These are phyloP conservation scores for Apogon hyalosoma DNA, from an alignment of 2,797 vertebrate genomes.

Conservation along the genomic window DNA sequence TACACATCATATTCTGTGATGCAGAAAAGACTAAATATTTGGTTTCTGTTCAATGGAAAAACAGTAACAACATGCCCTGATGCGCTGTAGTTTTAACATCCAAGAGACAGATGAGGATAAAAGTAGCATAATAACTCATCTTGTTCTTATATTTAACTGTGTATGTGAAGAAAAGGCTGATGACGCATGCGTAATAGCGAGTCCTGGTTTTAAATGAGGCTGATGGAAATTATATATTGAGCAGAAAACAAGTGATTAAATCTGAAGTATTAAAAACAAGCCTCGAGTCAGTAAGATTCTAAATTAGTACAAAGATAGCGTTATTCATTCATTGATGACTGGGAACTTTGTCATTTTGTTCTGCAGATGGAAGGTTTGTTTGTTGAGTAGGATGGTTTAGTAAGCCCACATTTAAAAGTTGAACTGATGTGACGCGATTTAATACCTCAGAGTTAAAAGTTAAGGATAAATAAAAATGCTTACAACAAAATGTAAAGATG, in stretches of 20 bases:
- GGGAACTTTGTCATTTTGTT: no score
- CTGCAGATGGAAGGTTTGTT: no score
- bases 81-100: background rate
- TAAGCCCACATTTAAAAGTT: no score
- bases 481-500: no score
- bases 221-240: background rate
- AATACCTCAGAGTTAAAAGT: no score
- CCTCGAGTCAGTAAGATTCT: background rate
- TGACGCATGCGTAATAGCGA: background rate
- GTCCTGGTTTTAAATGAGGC: no score
- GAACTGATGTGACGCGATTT: no score
- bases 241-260: background rate
- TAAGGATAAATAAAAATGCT: no score
- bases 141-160: background rate
- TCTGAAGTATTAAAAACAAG: background rate
- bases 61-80: no score
- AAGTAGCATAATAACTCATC: background rate
- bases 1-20: background rate
- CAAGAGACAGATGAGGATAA: background rate
- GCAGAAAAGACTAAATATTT: background rate
- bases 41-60: background rate
- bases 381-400: no score
- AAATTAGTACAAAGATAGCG: background rate
- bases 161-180: background rate
- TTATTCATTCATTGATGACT: background rate